Evolutionary conservation across 2,797 vertebrate genomes (phyloP).

Genomic region (Sphenodon punctatus): DNA sequence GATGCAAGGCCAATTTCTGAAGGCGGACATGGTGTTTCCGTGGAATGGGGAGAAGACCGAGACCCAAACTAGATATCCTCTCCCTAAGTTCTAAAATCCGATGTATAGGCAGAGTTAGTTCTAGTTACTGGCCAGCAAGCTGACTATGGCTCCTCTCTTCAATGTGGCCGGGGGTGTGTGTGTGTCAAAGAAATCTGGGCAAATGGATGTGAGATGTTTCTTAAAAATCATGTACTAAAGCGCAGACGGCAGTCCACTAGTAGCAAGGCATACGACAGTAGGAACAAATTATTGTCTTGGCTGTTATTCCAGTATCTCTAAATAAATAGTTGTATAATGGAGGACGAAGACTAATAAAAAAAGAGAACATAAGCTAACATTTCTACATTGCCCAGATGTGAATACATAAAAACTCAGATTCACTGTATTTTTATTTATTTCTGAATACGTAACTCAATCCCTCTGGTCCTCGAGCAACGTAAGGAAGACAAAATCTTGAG

Average conservation of each 20-base stretch:
- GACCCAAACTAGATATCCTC: background rate
- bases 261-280: background rate
- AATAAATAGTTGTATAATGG: background rate
- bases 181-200: no score
- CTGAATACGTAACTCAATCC: no score
- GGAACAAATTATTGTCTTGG: background rate
- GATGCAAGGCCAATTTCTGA: background rate
- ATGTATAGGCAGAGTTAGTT: background rate
- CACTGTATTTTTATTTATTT: no score
- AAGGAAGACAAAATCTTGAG: no score
- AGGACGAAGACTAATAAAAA: background rate
- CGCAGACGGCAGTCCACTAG: rapidly evolving
- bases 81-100: background rate
- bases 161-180: background rate
- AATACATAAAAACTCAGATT: no score
- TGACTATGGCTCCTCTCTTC: constrained; percentile 35
- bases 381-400: background rate
- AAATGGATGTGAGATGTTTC: no score
- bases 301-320: background rate
- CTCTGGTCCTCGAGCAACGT: no score
- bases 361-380: background rate
- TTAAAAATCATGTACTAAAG: background rate
- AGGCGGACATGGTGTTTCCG: background rate
- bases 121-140: background rate
- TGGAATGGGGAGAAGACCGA: background rate